Evolutionary conservation across 2,797 vertebrate species (phyloP).

Genomic region (Buphagus erythrorhynchus): DNA sequence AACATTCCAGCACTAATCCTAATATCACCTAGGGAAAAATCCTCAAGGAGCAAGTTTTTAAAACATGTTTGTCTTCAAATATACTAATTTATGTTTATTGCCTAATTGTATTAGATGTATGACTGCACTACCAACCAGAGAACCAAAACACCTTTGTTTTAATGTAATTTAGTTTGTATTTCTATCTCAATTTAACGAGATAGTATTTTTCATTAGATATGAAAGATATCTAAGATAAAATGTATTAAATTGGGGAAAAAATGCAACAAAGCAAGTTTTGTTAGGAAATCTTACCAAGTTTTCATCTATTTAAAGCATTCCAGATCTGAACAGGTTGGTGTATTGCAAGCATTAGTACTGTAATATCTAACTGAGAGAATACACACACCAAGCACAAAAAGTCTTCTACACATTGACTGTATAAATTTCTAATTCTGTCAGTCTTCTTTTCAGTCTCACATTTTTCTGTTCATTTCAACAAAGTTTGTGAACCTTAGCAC

Average conservation of each 20-base stretch:
- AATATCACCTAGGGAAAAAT: neutral
- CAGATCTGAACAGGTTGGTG: neutral
- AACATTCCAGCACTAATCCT: neutral
- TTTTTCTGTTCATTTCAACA: neutral
- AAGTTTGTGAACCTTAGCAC: neutral
- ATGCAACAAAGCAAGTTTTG: fast-evolving
- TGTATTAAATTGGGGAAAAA: neutral
- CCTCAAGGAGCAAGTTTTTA: neutral
- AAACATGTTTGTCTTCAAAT: neutral
- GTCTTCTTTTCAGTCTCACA: neutral
- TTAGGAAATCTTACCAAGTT: neutral
- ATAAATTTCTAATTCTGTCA: neutral
- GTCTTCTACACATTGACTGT: neutral
- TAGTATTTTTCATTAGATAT: neutral
- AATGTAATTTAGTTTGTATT: neutral
- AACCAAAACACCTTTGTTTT: neutral
- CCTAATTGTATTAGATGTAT: neutral
- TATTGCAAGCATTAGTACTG: neutral
- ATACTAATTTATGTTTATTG: neutral
- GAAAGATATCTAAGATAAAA: neutral
- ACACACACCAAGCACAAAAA: neutral
- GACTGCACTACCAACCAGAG: neutral
- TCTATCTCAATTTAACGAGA: neutral
- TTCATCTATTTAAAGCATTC: neutral
- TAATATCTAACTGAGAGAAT: neutral